Evolutionary conservation across 2,888 invertebrate species (phyloP).

Genomic region (Erannis defoliaria): DNA sequence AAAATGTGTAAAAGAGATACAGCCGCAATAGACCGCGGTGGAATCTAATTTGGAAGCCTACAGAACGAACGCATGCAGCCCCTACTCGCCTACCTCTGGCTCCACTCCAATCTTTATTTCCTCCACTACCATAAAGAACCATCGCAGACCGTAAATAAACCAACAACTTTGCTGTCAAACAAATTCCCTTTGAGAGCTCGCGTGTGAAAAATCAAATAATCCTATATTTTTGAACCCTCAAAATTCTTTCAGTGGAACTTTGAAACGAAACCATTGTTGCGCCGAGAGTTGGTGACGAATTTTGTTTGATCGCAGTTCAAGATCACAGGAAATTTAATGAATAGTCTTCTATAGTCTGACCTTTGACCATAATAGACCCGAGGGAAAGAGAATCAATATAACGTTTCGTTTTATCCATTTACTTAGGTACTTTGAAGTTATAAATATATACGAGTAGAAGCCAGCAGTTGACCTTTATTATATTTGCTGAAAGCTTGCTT

Average conservation of each 20-base stretch:
- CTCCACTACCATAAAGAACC: conserved; percentile 59
- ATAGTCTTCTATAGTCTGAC: conserved; percentile 39
- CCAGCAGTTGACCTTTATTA: not conserved
- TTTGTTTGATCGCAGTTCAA: conserved; percentile 36
- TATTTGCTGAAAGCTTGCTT: conserved; percentile 7
- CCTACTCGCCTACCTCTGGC: conserved; percentile 59
- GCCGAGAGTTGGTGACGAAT: conserved; percentile 30
- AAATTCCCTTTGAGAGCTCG: conserved; percentile 62
- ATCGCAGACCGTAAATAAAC: conserved; percentile 64
- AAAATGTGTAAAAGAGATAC: conserved; percentile 21
- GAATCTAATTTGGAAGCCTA: conserved; percentile 66
- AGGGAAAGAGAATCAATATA: conserved; percentile 23
- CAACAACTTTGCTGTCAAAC: conserved; percentile 63
- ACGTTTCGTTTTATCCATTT: conserved; percentile 28
- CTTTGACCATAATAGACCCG: conserved; percentile 27
- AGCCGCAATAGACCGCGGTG: conserved; percentile 35
- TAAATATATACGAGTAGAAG: conserved; percentile 12
- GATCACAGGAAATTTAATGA: conserved; percentile 34
- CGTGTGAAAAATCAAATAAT: conserved; percentile 60
- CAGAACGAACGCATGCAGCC: conserved; percentile 53
- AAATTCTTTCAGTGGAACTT: conserved; percentile 44
- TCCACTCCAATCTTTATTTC: conserved; percentile 71
- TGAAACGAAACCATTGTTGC: conserved; percentile 43
- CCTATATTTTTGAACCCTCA: conserved; percentile 45
- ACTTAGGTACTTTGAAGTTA: conserved; percentile 14